Base-by-base conservation (phyloP, 2,888 invertebrate species). In the Drosophila ochracea region DNA sequence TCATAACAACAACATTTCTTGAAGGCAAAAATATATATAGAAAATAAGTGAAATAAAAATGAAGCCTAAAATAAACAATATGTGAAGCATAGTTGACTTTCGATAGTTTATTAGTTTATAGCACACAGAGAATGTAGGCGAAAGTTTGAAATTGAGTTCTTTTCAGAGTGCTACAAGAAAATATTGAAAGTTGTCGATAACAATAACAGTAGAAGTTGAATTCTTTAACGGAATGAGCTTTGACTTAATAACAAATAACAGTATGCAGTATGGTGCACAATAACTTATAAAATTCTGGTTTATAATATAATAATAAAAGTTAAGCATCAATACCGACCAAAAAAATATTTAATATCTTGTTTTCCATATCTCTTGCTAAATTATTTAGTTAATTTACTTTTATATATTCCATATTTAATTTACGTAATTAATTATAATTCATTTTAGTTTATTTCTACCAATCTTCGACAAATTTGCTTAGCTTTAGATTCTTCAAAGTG, bases 21-120 rank as follows among this genome's bases (percentile, higher is more conserved):
- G 35, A 35, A 13, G 35, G 13, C 35, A 43, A 31, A 52, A 25
- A 47, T 39, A 9, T 39, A 39, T 3, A 39, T 19, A 61, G 31
- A 31, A 70, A 39, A 49, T 53, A 30, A 53, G 50, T 25, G 28
- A 10, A 25, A 41, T 35, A 53, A 30, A 35, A 47, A 33, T 61
- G 62, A 43, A 53, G 59, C 55, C 69, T 54, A 61, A 67, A 71
- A 53, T 55, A 61, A 35, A 76, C 60, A 68, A 58, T 41, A 35
- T 66, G 41, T 54, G 41, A 33, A 65, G 43, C 39, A 49, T 30
- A 62, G 53, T 61, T 63, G 47, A 43, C 37, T 54, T 54, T 66
- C 11, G 13, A n/a, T 54, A 54, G 57, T 62, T 58, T 68, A 58
- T 73, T 67, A 63, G 30, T 59, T 57, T 30, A 58, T n/a, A 37